Evolutionary conservation across 2,113 vertebrate genomes (phyloP).

Genomic region (Smithornis capensis): DNA sequence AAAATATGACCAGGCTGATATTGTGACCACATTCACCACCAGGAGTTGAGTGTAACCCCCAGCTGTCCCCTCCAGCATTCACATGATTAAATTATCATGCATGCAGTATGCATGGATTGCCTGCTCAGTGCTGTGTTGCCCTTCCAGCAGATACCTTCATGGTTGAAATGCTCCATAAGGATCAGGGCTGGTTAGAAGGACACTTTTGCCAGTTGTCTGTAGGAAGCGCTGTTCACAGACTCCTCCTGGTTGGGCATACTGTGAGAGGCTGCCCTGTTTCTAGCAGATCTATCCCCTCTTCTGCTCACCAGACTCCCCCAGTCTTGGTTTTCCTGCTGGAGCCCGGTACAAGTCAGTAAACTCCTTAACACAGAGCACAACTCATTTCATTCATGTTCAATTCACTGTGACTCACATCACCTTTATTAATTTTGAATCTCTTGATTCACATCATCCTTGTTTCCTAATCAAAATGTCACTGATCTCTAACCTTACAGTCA

Average conservation of each 20-base stretch:
- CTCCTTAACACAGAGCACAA: background rate
- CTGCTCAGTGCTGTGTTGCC: background rate
- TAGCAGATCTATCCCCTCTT: background rate
- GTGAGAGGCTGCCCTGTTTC: background rate
- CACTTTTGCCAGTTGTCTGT: background rate
- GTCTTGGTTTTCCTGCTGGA: background rate
- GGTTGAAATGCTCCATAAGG: background rate
- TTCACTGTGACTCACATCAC: background rate
- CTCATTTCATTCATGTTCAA: background rate
- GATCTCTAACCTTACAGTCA: background rate
- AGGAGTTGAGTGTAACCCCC: background rate
- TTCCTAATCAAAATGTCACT: background rate
- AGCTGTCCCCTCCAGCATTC: background rate
- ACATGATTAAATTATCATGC: background rate
- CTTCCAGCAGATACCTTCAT: background rate
- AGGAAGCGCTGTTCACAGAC: background rate
- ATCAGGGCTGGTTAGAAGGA: background rate
- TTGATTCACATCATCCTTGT: background rate
- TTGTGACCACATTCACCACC: background rate
- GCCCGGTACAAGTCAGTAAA: background rate
- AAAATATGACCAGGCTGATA: background rate
- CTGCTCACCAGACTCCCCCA: background rate
- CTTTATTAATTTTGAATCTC: slow-evolving; percentile 16
- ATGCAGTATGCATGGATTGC: background rate
- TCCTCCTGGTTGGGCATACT: rapidly evolving